These are phyloP conservation scores for Rhaphigaster nebulosa DNA, from an alignment of 2,888 invertebrate species.

Conservation along the genomic window DNA sequence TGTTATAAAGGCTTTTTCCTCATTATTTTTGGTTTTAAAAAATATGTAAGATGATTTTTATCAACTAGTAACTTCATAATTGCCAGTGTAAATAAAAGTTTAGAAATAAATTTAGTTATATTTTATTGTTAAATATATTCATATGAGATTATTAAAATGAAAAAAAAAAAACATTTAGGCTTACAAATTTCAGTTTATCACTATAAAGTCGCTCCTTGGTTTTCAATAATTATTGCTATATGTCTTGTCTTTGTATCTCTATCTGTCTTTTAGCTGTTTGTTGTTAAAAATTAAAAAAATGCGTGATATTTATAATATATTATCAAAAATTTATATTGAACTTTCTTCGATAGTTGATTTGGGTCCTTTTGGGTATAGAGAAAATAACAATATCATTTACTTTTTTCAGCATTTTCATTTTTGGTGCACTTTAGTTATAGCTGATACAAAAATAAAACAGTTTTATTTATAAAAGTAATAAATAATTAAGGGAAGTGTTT, in stretches of 20 bases:
- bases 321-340: slow-evolving; percentile 43
- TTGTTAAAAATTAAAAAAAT: slow-evolving; percentile 49
- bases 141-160: not conserved
- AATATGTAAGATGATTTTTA: not conserved
- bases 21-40: not conserved
- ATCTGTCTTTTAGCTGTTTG: slow-evolving; percentile 51
- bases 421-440: not conserved
- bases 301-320: slow-evolving; percentile 54
- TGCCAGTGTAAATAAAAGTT: not conserved
- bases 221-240: not conserved
- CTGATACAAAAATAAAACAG: not conserved
- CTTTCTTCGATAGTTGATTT: slow-evolving; percentile 14
- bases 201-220: slow-evolving; percentile 42
- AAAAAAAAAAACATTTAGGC: not conserved
- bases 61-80: not conserved
- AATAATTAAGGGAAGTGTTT: too few species aligned
- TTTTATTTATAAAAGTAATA: not conserved
- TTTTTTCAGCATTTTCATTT: not conserved
- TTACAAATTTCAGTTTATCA: slow-evolving; percentile 2
- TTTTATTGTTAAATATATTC: not conserved
- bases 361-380: slow-evolving; percentile 29
- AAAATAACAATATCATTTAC: not conserved
- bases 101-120: not conserved
- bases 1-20: not conserved
- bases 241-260: slow-evolving; percentile 54